A percentile compares a stretch with the other conserved stretches of the same genome.
These are phyloP conservation scores for Cyanoderma ruficeps DNA, from an alignment of 2,113 vertebrate species.

Conservation along the genomic window DNA sequence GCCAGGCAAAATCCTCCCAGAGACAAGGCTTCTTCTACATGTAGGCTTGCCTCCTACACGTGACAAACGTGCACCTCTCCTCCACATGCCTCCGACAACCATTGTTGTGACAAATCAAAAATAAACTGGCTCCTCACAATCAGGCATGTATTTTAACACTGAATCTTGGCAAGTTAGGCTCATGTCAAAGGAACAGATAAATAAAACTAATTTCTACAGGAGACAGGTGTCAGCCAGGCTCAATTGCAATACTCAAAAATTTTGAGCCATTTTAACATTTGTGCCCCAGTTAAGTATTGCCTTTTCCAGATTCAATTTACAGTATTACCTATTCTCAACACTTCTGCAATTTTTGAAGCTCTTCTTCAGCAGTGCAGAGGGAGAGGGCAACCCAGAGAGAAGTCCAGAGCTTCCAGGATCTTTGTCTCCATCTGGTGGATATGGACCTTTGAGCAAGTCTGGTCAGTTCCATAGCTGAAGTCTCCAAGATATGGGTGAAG, in stretches of 20 bases:
- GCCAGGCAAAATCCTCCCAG: not conserved
- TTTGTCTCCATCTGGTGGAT: constrained; percentile 85
- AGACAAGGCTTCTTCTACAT: not conserved
- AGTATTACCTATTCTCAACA: not conserved
- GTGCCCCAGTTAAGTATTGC: not conserved
- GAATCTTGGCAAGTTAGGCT: not conserved
- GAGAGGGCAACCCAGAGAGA: constrained; percentile 77
- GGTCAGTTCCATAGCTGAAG: constrained; percentile 79
- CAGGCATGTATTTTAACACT: not conserved
- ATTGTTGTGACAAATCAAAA: not conserved
- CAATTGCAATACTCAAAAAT: not conserved
- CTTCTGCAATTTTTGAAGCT: constrained; percentile 80
- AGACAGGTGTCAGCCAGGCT: not conserved
- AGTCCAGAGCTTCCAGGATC: constrained; percentile 81
- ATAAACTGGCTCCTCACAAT: not conserved
- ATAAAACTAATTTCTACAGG: not conserved
- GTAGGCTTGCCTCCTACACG: too few species aligned
- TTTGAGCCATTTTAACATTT: not conserved
- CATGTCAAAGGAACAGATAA: not conserved
- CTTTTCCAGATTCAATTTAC: not conserved
- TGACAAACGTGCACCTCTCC: not conserved
- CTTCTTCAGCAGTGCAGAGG: constrained; percentile 83
- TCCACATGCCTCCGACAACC: not conserved
- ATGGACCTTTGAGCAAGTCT: constrained; percentile 77
- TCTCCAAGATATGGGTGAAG: constrained; percentile 77